Base-by-base conservation (phyloP, 1,140 invertebrate species). In the Euborellia annulipes region DNA sequence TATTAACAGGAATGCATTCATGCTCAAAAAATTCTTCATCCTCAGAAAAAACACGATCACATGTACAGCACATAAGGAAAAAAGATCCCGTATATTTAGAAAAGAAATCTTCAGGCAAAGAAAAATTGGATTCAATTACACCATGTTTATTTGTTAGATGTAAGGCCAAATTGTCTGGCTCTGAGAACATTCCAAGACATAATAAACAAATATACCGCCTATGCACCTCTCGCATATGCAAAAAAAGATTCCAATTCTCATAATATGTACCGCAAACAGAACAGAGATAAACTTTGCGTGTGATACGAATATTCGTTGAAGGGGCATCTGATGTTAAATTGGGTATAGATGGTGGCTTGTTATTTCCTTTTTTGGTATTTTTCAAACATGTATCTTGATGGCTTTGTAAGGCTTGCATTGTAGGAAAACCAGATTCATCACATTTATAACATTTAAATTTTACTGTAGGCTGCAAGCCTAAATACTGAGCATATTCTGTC, bases 171-270 rank as follows among this genome's bases (percentile, higher is more conserved):
- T 80, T 78, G 49, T 85, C 80, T n/a, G 79, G 75, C 50, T 74
- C 73, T 19, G 76, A 75, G 63, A 83, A 85, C 66, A 85, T 78
- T 42, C 78, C 78, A 30, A 84, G 66, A 55, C 83, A 86, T 61
- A 78, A 82, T 9, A 85, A 59, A 57, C 83, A 87, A 51, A 84
- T 80, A 55, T 78, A 78, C 32, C 79, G 70, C 49, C 76, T 74
- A 58, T 87, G 82, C 16, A 77, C 69, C 51, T 85, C 79, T 39
- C 78, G 66, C 77, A 85, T 85, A 52, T 87, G 83, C 9, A 82
- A 58, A 58, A 84, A 85, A 21, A 85, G 63, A 63, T 85, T 82
- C 79, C 82, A 85, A 51, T 80, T 80, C 62, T 85, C 80, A 63
- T 82, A 84, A 52, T 85, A 84, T 2, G 75, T 81, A 19, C 74